phyloP scores from a whole-genome alignment of 2,888 invertebrate genomes.

The Hipparchia sbordonii region DNA sequence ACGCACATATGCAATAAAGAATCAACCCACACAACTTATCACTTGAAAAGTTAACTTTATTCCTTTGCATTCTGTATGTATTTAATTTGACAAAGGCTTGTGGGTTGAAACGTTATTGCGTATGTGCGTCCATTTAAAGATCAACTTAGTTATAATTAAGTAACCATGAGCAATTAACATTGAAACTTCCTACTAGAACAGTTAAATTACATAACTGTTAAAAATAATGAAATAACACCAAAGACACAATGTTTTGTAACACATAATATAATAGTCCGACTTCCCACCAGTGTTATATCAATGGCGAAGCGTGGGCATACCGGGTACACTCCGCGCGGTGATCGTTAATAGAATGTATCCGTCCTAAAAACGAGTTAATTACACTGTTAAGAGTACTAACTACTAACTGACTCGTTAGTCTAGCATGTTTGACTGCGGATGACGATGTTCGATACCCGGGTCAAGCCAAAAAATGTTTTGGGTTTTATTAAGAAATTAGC shows the following conservation, averaged over 20 bases:
- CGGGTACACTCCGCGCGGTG: conserved; percentile 22
- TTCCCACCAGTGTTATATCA: conserved; percentile 31
- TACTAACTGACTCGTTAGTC: background rate
- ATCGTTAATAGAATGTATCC: conserved; percentile 36
- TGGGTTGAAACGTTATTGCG: no score
- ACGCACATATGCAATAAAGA: no score
- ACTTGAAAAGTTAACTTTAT: no score
- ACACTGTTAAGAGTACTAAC: conserved; percentile 29
- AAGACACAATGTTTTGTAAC: conserved; percentile 19
- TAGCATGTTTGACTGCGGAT: no score
- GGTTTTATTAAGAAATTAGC: no score
- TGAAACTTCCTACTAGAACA: conserved; percentile 13
- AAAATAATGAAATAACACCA: conserved; percentile 3
- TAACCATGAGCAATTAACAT: conserved; percentile 8
- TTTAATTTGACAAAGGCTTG: no score
- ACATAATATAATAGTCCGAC: conserved; percentile 17
- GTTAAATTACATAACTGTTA: conserved; percentile 8
- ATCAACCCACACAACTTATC: no score
- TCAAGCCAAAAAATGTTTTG: no score
- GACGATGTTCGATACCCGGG: no score
- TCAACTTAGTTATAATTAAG: conserved; percentile 10
- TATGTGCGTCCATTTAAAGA: background rate
- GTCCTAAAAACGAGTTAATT: conserved; percentile 37
- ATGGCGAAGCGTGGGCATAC: conserved; percentile 32
- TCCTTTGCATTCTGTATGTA: no score